Conservation (phyloP, 2,888 invertebrate genomes). For the Hedya salicella region DNA sequence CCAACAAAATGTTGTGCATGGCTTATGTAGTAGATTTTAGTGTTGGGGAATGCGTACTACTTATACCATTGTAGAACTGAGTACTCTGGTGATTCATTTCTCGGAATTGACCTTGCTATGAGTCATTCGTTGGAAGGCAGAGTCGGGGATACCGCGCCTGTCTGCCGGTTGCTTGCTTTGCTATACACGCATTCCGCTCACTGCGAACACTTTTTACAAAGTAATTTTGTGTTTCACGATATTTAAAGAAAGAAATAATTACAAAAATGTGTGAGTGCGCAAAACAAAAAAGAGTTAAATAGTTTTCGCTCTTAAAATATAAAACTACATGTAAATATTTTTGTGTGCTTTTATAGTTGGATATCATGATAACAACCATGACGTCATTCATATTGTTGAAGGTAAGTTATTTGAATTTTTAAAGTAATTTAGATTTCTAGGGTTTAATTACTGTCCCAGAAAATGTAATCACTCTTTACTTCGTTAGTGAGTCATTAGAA, state of each 20-base stretch:
- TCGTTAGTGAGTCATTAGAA: slow-evolving; percentile 50
- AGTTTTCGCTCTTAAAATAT: slow-evolving; percentile 52
- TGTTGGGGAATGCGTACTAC: slow-evolving; percentile 77
- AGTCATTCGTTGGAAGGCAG: slow-evolving; percentile 85
- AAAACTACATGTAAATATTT: slow-evolving; percentile 65
- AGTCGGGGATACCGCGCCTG: slow-evolving; percentile 86
- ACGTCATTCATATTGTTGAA: slow-evolving; percentile 84
- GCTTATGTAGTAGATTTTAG: slow-evolving; percentile 54
- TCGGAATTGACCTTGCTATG: slow-evolving; percentile 86
- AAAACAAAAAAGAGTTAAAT: slow-evolving; percentile 60
- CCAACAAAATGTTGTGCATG: slow-evolving; percentile 34
- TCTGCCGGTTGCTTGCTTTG: slow-evolving; percentile 79
- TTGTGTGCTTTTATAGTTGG: slow-evolving; percentile 72
- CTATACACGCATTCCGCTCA: slow-evolving; percentile 72
- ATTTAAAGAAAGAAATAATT: slow-evolving; percentile 52
- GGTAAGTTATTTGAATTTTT: slow-evolving; percentile 62
- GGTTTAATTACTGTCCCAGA: neutral
- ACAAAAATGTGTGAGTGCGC: slow-evolving; percentile 65
- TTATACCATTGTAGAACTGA: slow-evolving; percentile 80
- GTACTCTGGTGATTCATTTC: slow-evolving; percentile 84
- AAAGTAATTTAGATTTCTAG: slow-evolving; percentile 5
- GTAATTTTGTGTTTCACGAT: slow-evolving; percentile 57
- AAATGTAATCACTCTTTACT: slow-evolving; percentile 27
- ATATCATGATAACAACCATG: slow-evolving; percentile 85
- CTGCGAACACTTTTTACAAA: slow-evolving; percentile 63